Conservation (phyloP, 1,140 invertebrate genomes). For the Chionoecetes opilio region DNA sequence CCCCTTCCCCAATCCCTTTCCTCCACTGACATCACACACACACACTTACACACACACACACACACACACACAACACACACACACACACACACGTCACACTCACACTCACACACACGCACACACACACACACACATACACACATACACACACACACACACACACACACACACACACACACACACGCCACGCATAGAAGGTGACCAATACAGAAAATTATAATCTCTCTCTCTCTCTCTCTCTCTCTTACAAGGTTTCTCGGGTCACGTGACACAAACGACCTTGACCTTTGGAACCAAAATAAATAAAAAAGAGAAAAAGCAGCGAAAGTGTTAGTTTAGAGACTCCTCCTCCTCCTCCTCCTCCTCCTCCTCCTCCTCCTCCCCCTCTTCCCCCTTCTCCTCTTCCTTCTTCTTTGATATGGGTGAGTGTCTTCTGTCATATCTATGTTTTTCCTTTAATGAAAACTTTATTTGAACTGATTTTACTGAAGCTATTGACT, state of each 20-base stretch:
- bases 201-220: too few species aligned
- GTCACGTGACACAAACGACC: not conserved
- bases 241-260: not conserved
- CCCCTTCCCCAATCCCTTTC: not conserved
- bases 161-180: too few species aligned
- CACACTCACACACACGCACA: slow-evolving; percentile 25
- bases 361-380: not conserved
- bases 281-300: not conserved
- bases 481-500: not conserved
- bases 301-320: not conserved
- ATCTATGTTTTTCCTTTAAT: not conserved
- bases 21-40: not conserved
- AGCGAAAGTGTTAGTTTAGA: not conserved
- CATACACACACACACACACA: not conserved
- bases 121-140: slow-evolving; percentile 8
- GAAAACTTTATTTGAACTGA: not conserved
- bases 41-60: too few species aligned
- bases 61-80: too few species aligned
- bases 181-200: too few species aligned
- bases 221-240: slow-evolving; percentile 27
- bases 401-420: too few species aligned
- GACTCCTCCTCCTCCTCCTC: not conserved
- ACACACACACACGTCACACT: not conserved
- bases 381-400: not conserved
- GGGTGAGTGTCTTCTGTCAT: not conserved